A percentile compares a stretch with the other conserved stretches of the same genome.
Conservation (phyloP, 30 jellyfish, hydroid and myxozoan genomes). For the Hydractinia symbiolongicarpus region DNA sequence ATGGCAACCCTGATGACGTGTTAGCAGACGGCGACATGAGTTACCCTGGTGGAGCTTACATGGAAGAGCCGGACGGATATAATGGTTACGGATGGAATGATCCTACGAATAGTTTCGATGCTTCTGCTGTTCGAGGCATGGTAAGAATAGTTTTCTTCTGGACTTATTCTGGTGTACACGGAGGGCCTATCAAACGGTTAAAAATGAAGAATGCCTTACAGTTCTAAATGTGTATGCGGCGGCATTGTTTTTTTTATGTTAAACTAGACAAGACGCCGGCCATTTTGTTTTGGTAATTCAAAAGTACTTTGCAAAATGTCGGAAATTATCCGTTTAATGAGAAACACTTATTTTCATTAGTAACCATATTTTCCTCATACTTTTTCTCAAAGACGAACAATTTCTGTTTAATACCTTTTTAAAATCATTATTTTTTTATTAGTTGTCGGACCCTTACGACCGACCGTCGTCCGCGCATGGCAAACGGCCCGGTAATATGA, state of each 20-base stretch:
- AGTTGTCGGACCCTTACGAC: conserved; percentile 34
- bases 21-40: conserved; percentile 17
- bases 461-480: conserved; percentile 27
- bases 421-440: neutral
- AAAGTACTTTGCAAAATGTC: no score
- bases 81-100: conserved; percentile 13
- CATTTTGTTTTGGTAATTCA: no score
- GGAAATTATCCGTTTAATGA: no score
- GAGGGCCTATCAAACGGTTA: no score
- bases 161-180: neutral
- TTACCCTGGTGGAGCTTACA: conserved; percentile 41
- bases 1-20: conserved; percentile 80
- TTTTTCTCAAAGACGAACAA: no score
- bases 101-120: conserved; percentile 17
- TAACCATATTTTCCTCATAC: no score
- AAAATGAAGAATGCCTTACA: neutral
- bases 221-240: neutral
- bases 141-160: neutral
- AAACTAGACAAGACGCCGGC: no score
- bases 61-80: conserved; percentile 49
- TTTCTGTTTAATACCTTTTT: no score
- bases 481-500: neutral
- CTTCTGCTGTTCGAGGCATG: conserved; percentile 8
- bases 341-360: no score
- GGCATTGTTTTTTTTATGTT: no score